Evolutionary conservation across 2,113 vertebrate species (phyloP), one percentile per base, ranked within the genome.

Genomic region (Sinocyclocheilus anophthalmus): DNA sequence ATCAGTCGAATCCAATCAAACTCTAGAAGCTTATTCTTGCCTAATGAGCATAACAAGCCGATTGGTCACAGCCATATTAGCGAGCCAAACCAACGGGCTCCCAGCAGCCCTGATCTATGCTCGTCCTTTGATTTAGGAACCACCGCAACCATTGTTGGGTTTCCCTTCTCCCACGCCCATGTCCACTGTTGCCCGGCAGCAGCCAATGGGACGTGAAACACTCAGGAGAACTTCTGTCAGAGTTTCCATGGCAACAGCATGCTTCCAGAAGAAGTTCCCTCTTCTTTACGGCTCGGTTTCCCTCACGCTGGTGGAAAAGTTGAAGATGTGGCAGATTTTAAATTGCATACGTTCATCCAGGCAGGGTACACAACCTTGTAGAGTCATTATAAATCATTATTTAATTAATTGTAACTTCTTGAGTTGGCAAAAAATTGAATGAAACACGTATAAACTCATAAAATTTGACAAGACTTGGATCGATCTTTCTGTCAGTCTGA

Each of bases 231-330:
- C 91, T 93, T 89, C 92, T 94, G 94, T 93, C 91, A 91, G 90
- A 80, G 88, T 95, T 85, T 22, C 92, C 92, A 93, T 95, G 90
- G 93, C 91, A 95, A 95, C 95, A 90, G 91, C 24, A 89, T 91
- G 92, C 90, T 87, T 88, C 22, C 80, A 84, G 79, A 85, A 39
- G 72, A 65, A 87, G 69, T 50, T 70, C 79, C 87, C 86, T 86
- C 70, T 90, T 85, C 72, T 89, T 88, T 81, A 57, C 10, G 18
- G 18, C 18, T 59, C 13, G 13, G 30, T 26, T 80, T 89, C 88
- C 76, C 87, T 84, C 70, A 22, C 13, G 14, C 26, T 85, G 30
- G 13, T 57, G 16, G 42, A 76, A 77, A 87, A 87, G n/a, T 83
- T 39, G 30, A 50, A 85, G 39, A 53, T n/a, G 24, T 39, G 9